Conservation (phyloP, 2,888 invertebrate species). For the Nycteola revayana region DNA sequence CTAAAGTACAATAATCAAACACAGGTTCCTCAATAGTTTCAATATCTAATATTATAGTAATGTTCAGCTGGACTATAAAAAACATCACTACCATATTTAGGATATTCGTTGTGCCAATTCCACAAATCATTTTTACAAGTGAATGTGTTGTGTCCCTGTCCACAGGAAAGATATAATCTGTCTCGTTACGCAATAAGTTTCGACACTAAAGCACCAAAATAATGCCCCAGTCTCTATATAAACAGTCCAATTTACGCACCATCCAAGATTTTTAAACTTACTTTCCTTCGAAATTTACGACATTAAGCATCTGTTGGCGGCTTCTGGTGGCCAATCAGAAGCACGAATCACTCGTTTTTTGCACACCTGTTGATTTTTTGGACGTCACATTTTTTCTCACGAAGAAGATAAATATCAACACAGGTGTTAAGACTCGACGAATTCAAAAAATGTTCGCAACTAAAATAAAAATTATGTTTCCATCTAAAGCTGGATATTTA, state of each 20-base stretch:
- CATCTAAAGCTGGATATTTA: too few relatives aligned
- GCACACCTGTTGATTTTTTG: too few relatives aligned
- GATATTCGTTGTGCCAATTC: neutral
- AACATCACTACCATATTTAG: too few relatives aligned
- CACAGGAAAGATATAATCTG: slow-evolving; percentile 43
- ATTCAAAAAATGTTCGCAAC: too few relatives aligned
- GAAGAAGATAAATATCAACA: too few relatives aligned
- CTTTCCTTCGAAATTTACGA: slow-evolving; percentile 63
- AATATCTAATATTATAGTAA: too few relatives aligned
- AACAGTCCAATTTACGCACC: slow-evolving; percentile 61
- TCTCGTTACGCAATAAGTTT: slow-evolving; percentile 63
- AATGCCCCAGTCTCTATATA: slow-evolving; percentile 56
- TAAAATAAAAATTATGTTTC: too few relatives aligned
- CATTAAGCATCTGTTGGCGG: slow-evolving; percentile 50
- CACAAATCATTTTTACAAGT: slow-evolving; percentile 3
- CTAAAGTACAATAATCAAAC: too few relatives aligned
- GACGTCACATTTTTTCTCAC: too few relatives aligned
- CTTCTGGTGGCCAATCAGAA: slow-evolving; percentile 36
- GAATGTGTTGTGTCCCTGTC: slow-evolving; percentile 20
- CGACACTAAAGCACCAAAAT: slow-evolving; percentile 70
- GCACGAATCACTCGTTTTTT: neutral
- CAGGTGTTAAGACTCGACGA: slow-evolving; percentile 9
- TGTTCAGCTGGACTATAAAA: too few relatives aligned
- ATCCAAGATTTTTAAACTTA: slow-evolving; percentile 49
- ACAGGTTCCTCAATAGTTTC: too few relatives aligned